Base-by-base conservation (phyloP, 2,113 vertebrate species). In the Oncorhynchus mykiss region DNA sequence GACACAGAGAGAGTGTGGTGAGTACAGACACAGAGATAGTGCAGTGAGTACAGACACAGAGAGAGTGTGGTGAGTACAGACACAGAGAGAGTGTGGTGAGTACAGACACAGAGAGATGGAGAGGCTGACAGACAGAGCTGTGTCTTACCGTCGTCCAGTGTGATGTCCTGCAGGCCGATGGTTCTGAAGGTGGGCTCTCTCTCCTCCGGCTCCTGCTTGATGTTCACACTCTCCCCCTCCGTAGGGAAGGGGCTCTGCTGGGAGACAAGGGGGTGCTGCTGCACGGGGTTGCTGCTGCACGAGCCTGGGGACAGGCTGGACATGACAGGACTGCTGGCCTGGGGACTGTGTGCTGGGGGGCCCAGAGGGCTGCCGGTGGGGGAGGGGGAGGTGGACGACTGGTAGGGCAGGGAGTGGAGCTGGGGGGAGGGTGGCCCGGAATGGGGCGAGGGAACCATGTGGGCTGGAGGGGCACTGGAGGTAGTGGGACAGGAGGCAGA, bases 161-260 rank as follows among this genome's bases (percentile, higher is more conserved):
- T 99, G 90, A 99, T 99, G 92, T 99, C 97, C 86, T 99, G 97
- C 51, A 99, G 93, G 87, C 97, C 97, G 54, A 99, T 97, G 22
- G 96, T 92, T 77, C 96, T 95, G 93, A 99, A 99, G 86, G 93
- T 96, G 84, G 95, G 88, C 83, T 98, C 97, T 72, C 81, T 89
- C 49, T 99, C 97, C 87, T 98, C 97, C 1, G 97, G 96, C 87
- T 99, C 97, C 31, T 96, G 93, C 88, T 99, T 99, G 91, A 99
- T 94, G 93, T 90, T 95, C 82, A 95, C 67, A 82, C 91, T 87
- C 88, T 96, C 88, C 72, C 88, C 92, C 3, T 96, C 94, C 34
- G 93, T 75, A 64, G 93, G 82, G 86, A 97, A 99, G n/a, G 90
- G 90, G 3, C 82, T 87, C 78, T 88, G 90, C n/a, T 62, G 3